Evolutionary conservation across 2,888 invertebrate species (phyloP).

Genomic region (Atethmia centrago): DNA sequence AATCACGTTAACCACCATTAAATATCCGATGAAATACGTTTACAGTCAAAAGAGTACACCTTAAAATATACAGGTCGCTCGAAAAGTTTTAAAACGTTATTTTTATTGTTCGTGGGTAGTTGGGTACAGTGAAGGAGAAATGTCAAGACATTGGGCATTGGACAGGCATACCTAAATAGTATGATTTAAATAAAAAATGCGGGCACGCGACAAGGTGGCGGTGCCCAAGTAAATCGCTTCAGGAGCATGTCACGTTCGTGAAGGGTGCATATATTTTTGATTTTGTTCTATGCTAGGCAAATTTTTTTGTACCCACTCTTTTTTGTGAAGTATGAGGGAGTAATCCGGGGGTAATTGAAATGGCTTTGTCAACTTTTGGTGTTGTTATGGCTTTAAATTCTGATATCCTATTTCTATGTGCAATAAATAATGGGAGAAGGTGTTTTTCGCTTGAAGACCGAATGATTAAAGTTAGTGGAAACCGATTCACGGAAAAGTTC

Average conservation of each 20-base stretch:
- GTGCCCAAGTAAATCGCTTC: conserved; percentile 86
- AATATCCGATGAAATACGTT: conserved; percentile 60
- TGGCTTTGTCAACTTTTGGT: conserved; percentile 50
- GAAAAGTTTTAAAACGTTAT: conserved; percentile 76
- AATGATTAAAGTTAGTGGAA: not conserved
- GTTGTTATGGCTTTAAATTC: conserved; percentile 25
- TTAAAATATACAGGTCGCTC: conserved; percentile 57
- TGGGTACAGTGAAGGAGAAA: conserved; percentile 75
- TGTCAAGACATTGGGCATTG: too few relatives aligned
- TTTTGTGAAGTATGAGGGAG: conserved; percentile 71
- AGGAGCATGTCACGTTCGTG: conserved; percentile 87
- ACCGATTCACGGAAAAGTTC: conserved; percentile 1
- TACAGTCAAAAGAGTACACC: conserved; percentile 44
- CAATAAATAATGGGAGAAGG: not conserved
- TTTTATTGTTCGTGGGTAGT: conserved; percentile 71
- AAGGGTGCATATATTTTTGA: conserved; percentile 91
- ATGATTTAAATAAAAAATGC: conserved; percentile 90
- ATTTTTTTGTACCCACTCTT: conserved; percentile 81
- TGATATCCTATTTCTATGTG: not conserved
- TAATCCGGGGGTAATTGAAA: conserved; percentile 65
- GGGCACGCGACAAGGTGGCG: conserved; percentile 86
- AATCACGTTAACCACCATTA: conserved; percentile 57
- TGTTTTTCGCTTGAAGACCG: not conserved
- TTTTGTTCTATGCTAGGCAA: conserved; percentile 88
- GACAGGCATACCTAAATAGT: conserved; percentile 88